These are phyloP conservation scores for Trisateles emortualis DNA, from an alignment of 2,888 invertebrate species.

Conservation along the genomic window DNA sequence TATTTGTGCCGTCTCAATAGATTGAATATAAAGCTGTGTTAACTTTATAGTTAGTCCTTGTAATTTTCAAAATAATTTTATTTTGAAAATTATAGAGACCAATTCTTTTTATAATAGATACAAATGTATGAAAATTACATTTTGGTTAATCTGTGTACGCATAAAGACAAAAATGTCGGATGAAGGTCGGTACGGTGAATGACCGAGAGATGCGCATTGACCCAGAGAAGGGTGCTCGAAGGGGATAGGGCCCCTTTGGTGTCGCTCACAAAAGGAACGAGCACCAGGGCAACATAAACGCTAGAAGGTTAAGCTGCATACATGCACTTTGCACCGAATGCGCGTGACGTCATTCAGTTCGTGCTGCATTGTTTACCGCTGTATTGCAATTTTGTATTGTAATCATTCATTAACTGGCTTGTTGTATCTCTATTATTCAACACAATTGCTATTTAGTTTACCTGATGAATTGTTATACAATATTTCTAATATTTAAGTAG, in stretches of 20 bases:
- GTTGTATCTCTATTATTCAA: slow-evolving; percentile 12
- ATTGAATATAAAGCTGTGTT: no score
- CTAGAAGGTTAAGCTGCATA: slow-evolving; percentile 81
- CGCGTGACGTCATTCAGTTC: slow-evolving; percentile 77
- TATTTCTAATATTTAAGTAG: no score
- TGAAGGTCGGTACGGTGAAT: slow-evolving; percentile 66
- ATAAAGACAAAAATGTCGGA: slow-evolving; percentile 42
- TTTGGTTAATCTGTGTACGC: slow-evolving; percentile 22
- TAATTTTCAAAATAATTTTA: not conserved
- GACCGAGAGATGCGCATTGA: slow-evolving; percentile 78
- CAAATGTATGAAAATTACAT: not conserved
- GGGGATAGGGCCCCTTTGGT: slow-evolving; percentile 87
- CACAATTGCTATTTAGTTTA: not conserved
- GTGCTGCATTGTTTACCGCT: slow-evolving; percentile 79
- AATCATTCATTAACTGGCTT: slow-evolving; percentile 40
- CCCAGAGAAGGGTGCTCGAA: slow-evolving; percentile 84
- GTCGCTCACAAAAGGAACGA: slow-evolving; percentile 83
- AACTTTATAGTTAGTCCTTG: no score
- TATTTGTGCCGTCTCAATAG: no score
- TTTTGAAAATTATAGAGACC: no score
- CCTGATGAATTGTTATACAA: not conserved
- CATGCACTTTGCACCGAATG: slow-evolving; percentile 86
- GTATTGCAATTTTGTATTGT: slow-evolving; percentile 64
- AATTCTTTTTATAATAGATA: not conserved
- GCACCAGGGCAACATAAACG: slow-evolving; percentile 80